Conservation (phyloP, 1,140 invertebrate species). For the Macrotrachela quadricornifera region DNA sequence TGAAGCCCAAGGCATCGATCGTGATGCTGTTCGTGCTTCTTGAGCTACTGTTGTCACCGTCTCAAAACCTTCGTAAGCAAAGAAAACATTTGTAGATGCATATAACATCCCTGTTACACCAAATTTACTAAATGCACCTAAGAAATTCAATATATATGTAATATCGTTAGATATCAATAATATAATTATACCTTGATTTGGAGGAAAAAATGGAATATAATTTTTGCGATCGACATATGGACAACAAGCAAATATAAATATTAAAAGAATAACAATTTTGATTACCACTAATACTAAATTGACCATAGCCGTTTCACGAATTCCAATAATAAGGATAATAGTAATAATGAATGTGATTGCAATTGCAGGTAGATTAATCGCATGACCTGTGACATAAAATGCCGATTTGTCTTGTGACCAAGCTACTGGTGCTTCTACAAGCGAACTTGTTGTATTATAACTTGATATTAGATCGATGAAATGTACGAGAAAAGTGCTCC, state of each 20-base stretch:
- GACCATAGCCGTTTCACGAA: constrained; percentile 27
- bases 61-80: constrained; percentile 6
- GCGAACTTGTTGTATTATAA: no score
- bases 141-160: background rate
- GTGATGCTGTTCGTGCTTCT: constrained; percentile 13
- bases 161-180: no score
- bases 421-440: background rate
- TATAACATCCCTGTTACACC: constrained; percentile 1
- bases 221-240: no score
- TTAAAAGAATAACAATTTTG: constrained; percentile 23
- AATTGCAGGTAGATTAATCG: constrained; percentile 19
- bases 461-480: no score
- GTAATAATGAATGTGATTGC: constrained; percentile 25
- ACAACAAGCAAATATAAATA: no score
- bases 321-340: no score
- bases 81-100: constrained; percentile 4
- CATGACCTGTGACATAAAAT: constrained; percentile 17
- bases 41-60: no score
- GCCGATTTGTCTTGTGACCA: constrained; percentile 1
- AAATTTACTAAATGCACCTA: constrained; percentile 4
- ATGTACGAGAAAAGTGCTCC: constrained; percentile 27
- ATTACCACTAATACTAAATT: constrained; percentile 28
- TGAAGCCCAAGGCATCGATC: constrained; percentile 16
- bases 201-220: no score
- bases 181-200: no score